Evolutionary conservation across 23 tunicate species (phyloP).

Genomic region (Trididemnum miniatum): DNA sequence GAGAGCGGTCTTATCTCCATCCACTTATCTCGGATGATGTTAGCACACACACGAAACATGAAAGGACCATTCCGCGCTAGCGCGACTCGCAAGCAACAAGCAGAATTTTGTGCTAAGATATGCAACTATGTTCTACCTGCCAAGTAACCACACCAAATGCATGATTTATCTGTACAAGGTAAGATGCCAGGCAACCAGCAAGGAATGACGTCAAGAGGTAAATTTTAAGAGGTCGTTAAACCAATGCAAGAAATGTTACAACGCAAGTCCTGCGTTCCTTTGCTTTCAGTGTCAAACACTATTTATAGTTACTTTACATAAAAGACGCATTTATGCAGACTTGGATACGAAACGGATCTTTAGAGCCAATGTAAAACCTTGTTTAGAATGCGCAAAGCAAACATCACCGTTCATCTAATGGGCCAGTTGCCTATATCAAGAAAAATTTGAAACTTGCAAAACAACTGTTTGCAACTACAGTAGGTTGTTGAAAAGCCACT

Average conservation of each 20-base stretch:
- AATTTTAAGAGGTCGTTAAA: conserved; percentile 26
- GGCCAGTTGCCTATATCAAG: too few relatives aligned
- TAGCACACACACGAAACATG: conserved; percentile 24
- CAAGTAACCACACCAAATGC: conserved; percentile 5
- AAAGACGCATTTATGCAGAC: too few relatives aligned
- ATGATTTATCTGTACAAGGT: conserved; percentile 8
- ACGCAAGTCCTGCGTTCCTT: too few relatives aligned
- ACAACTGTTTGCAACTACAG: too few relatives aligned
- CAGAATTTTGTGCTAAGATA: neutral
- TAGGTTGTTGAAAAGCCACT: too few relatives aligned
- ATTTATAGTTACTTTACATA: too few relatives aligned
- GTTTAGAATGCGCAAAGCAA: too few relatives aligned
- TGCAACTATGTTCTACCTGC: neutral
- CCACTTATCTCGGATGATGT: conserved; percentile 34
- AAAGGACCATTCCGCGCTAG: conserved; percentile 21
- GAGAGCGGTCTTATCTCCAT: conserved; percentile 12
- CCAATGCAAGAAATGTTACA: conserved; percentile 11
- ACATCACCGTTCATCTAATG: too few relatives aligned
- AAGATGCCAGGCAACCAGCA: conserved; percentile 8
- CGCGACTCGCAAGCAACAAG: neutral
- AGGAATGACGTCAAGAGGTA: conserved; percentile 16
- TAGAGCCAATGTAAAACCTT: too few relatives aligned
- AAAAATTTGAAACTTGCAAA: too few relatives aligned
- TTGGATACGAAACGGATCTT: too few relatives aligned
- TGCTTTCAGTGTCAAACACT: too few relatives aligned